Evolutionary conservation across 2,797 vertebrate species (phyloP), one percentile per base, ranked within the genome.

Genomic region (Myotis pilosus): DNA sequence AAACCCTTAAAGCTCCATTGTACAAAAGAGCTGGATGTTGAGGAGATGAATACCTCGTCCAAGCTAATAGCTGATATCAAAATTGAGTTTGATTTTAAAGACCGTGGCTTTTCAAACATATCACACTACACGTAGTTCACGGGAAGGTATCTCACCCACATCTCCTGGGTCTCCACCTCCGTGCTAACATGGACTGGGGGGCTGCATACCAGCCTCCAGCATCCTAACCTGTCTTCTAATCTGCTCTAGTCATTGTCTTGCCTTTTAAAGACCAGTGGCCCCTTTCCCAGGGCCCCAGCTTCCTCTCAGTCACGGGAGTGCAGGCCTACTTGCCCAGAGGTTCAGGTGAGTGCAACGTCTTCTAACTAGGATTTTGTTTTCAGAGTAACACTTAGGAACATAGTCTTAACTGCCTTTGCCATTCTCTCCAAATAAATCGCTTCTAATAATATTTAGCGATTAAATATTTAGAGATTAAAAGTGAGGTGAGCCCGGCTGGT

Each of bases 401-500:
- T 1, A 74, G 62, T 74, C 76, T 78, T 79, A 47, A 23, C 7
- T 62, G 8, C 60, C 28, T 85, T 30, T 83, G 47, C 33, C 62
- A 95, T 71, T 95, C 25, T 62, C 72, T 64, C 79, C 78, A 87
- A 83, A 95, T 64, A 86, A 95, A 79, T 9, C 72, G 47, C 55
- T 89, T 95, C 69, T 90, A 44, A 88, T 80, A 69, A 66, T 92
- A 93, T 47, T 91, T 90, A 89, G 55, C 25, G 66, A 86, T 81
- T 82, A 76, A 72, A 33, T 92, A 93, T 47, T 91, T 90, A 89
- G 64, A 25, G 78, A 86, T 81, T 93, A 76, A 72, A 33, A 91
- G 13, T 69, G 9, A 86, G 28, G 44, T 89, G 25, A 13, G 12
- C 57, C 25, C 9, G 5, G 25, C 57, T 60, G 57, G 57, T 60